A percentile compares a stretch with the other conserved stretches of the same genome.
phyloP scores from a whole-genome alignment of 1,140 invertebrate genomes.

The Colletes gigas region DNA sequence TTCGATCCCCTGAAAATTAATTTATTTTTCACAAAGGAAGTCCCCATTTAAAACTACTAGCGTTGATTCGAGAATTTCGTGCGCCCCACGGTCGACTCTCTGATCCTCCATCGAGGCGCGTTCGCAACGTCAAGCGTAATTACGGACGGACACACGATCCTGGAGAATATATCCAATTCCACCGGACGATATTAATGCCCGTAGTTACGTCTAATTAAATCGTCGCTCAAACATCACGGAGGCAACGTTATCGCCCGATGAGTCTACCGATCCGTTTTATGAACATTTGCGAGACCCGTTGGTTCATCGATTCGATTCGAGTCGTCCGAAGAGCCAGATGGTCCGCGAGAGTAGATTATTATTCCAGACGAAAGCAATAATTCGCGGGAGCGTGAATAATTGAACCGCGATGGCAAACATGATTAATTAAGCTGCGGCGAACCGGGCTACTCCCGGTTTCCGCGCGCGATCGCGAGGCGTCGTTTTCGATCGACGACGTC shows the following conservation, averaged over 20 bases:
- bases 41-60: too few relatives aligned
- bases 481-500: constrained; percentile 22
- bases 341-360: constrained; percentile 1
- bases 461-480: neutral
- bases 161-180: neutral
- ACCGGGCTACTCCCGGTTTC: constrained; percentile 14
- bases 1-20: too few relatives aligned
- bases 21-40: too few relatives aligned
- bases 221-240: neutral
- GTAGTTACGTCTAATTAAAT: neutral
- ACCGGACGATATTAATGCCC: neutral
- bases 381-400: constrained; percentile 1
- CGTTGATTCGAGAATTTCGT: too few relatives aligned
- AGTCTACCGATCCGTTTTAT: neutral
- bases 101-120: too few relatives aligned
- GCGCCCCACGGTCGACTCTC: too few relatives aligned
- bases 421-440: constrained; percentile 38
- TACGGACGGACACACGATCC: neutral
- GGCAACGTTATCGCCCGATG: neutral
- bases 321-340: neutral
- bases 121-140: neutral
- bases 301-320: neutral
- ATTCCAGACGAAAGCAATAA: constrained; percentile 7
- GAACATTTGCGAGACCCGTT: neutral
- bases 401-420: constrained; percentile 16